These are phyloP conservation scores for Actenoides lindsayi DNA, from an alignment of 2,113 vertebrate genomes.

Conservation along the genomic window DNA sequence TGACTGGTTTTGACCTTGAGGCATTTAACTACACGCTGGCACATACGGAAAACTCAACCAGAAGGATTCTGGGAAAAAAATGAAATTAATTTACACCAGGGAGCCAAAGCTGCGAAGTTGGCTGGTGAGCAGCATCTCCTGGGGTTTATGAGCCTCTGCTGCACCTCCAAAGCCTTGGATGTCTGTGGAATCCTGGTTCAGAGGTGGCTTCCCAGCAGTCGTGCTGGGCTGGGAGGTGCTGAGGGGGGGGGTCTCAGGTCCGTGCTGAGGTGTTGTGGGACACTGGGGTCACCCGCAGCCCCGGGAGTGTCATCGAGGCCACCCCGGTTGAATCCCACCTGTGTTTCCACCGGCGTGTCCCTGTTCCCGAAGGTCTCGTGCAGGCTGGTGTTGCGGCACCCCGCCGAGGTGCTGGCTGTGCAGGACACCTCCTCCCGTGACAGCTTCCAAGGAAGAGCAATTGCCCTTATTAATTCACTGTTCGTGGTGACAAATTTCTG, in stretches of 20 bases:
- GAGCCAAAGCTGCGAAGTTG: background rate
- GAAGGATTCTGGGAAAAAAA: background rate
- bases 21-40: background rate
- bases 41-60: background rate
- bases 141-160: background rate
- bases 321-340: too few relatives aligned
- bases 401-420: fast-evolving
- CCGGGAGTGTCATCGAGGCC: fast-evolving
- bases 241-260: background rate
- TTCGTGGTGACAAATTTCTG: background rate
- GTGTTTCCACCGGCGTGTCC: background rate
- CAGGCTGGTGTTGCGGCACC: fast-evolving
- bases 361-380: background rate
- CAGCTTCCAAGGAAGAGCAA: background rate
- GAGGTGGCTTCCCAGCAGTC: fast-evolving
- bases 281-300: background rate
- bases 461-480: background rate
- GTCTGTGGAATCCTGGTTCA: fast-evolving
- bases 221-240: background rate
- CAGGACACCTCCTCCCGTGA: background rate
- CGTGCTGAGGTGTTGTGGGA: background rate
- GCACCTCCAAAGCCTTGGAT: fast-evolving
- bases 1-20: background rate
- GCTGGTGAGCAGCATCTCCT: fast-evolving
- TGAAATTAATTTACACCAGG: background rate